Base-by-base conservation (phyloP, 2,797 vertebrate species). In the Cirrhinus molitorella region DNA sequence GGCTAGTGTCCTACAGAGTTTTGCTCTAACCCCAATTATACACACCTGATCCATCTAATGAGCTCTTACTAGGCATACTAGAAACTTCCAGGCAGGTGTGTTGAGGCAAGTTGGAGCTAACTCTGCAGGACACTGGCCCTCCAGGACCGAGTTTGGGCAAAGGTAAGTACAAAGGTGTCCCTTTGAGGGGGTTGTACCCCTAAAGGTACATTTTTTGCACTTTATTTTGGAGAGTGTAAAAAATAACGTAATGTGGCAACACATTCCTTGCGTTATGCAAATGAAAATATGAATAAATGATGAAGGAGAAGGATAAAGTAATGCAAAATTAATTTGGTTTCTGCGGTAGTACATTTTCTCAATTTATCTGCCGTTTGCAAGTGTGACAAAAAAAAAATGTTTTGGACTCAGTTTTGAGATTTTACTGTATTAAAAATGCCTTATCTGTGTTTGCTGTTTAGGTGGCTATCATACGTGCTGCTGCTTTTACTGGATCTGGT, bases 381-480 rank as follows among this genome's bases (percentile, higher is more conserved):
- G 21, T 40, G 19, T 74, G 51, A 2, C 1, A 14, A 11, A 3
- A 25, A 11, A 3, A 25, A 37, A 61, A 23, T 12, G 14, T 71
- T 61, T 61, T 61, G 13, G 3, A 65, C 61, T 65, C 28, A 34
- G 4, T 77, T 55, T 49, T 37, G 21, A n/a, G 12, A 6, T 25
- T 14, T 55, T 13, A 66, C 40, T 63, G 31, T 78, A 13, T 78
- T 79, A 40, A 78, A 59, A 49, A 55, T 57, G 4, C 65, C 31
- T 31, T 85, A 13, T 47, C 68, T 49, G 7, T 85, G n/a, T 86
- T 19, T 88, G 31, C 80, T 53, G 84, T 74, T 25, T 66, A 98
- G 97, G 94, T 98, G 97, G 97, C 90, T 98, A 68, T 96, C 96
- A 0, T 98, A 96, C 0, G 94, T 97, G 72, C 87, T 98, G 82